These are phyloP conservation scores for Alouatta palliata DNA, from an alignment of 2,113 vertebrate species.

Conservation along the genomic window DNA sequence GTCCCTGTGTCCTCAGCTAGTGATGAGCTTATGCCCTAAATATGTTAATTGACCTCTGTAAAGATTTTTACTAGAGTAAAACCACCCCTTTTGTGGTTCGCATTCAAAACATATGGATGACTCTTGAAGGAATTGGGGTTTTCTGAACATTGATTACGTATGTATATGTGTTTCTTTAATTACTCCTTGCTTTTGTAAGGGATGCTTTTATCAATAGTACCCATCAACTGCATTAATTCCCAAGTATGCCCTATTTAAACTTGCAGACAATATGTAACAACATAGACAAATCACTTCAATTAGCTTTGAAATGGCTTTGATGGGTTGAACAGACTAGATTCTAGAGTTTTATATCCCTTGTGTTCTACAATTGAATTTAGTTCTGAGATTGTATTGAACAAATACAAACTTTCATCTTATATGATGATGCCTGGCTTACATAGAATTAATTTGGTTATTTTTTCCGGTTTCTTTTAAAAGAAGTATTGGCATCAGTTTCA, in stretches of 20 bases:
- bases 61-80: constrained; percentile 24
- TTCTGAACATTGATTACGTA: background rate
- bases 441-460: background rate
- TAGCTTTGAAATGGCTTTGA: background rate
- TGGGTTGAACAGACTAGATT: background rate
- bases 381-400: background rate
- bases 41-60: background rate
- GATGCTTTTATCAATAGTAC: background rate
- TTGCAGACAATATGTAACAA: background rate
- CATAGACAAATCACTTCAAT: background rate
- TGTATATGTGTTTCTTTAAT: background rate
- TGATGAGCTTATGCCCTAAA: background rate
- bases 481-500: background rate
- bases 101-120: background rate
- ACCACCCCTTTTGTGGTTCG: background rate
- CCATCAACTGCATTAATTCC: background rate
- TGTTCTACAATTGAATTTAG: background rate
- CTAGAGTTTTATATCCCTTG: background rate
- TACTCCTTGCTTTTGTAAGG: background rate
- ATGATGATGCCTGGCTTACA: background rate
- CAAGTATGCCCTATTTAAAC: background rate
- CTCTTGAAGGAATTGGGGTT: constrained; percentile 7
- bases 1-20: background rate
- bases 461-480: constrained; percentile 37
- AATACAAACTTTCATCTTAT: background rate